Conservation (phyloP, 2,797 vertebrate species). For the Sciaenops ocellatus region DNA sequence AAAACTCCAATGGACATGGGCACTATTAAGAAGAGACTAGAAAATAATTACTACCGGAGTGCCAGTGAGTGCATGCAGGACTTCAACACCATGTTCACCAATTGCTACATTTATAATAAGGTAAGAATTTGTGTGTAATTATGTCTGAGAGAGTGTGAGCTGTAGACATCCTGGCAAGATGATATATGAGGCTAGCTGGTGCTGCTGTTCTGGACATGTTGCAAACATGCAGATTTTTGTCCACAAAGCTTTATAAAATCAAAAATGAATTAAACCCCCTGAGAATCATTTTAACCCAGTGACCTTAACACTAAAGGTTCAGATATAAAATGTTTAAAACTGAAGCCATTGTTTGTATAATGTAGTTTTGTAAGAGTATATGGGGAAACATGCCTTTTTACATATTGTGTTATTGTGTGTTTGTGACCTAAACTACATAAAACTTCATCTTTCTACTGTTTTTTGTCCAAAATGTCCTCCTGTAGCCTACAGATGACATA, state of each 20-base stretch:
- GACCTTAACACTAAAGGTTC: neutral
- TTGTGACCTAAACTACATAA: neutral
- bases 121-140: slow-evolving; percentile 67
- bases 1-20: slow-evolving; percentile 98
- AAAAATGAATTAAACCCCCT: neutral
- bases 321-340: neutral
- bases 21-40: slow-evolving; percentile 92
- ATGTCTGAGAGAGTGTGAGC: too few species aligned
- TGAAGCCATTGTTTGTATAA: neutral
- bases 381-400: neutral
- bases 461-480: neutral
- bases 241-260: neutral
- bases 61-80: slow-evolving; percentile 96
- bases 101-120: slow-evolving; percentile 98
- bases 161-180: neutral
- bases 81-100: slow-evolving; percentile 99
- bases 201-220: neutral
- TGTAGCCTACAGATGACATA: slow-evolving; percentile 93
- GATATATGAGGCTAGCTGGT: neutral
- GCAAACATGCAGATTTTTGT: neutral
- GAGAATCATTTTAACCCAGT: neutral
- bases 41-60: slow-evolving; percentile 93
- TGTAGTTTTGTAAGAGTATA: neutral
- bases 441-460: neutral
- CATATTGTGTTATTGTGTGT: neutral